Evolutionary conservation across 1,140 invertebrate species (phyloP).

Genomic region (Spodoptera litura): DNA sequence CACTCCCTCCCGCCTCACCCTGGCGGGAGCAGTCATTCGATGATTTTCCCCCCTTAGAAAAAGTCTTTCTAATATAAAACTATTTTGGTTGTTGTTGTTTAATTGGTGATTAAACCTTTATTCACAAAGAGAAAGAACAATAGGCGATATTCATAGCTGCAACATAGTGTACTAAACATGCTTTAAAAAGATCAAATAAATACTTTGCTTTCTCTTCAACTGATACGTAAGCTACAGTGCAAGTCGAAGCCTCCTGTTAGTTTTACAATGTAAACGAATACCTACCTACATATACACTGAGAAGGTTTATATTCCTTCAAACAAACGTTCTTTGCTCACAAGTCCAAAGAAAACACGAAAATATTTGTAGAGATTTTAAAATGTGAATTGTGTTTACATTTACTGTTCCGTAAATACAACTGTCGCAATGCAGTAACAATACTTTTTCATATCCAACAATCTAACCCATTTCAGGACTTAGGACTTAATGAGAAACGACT

Average conservation of each 20-base stretch:
- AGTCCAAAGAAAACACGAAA: conserved; percentile 30
- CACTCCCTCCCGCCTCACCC: no score
- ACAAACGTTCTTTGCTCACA: conserved; percentile 6
- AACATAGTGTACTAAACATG: no score
- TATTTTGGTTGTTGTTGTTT: no score
- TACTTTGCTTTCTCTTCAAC: no score
- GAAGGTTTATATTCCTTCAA: conserved; percentile 10
- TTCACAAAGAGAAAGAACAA: no score
- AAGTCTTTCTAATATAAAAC: no score
- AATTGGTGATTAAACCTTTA: no score
- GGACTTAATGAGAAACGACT: conserved; percentile 32
- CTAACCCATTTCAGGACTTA: conserved; percentile 24
- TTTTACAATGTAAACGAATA: conserved; percentile 9
- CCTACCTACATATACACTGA: neutral
- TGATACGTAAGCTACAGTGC: no score
- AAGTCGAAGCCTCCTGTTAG: neutral
- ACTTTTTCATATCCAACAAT: conserved; percentile 38
- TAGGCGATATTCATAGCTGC: no score
- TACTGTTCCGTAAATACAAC: conserved; percentile 20
- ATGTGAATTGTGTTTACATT: conserved; percentile 39
- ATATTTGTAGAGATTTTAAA: conserved; percentile 32
- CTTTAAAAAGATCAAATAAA: no score
- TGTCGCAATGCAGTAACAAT: conserved; percentile 44
- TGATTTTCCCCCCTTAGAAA: no score
- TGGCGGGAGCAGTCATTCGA: no score